phyloP scores from a whole-genome alignment of 2,113 vertebrate species.

The Pseudolaguvia tuberculata region DNA sequence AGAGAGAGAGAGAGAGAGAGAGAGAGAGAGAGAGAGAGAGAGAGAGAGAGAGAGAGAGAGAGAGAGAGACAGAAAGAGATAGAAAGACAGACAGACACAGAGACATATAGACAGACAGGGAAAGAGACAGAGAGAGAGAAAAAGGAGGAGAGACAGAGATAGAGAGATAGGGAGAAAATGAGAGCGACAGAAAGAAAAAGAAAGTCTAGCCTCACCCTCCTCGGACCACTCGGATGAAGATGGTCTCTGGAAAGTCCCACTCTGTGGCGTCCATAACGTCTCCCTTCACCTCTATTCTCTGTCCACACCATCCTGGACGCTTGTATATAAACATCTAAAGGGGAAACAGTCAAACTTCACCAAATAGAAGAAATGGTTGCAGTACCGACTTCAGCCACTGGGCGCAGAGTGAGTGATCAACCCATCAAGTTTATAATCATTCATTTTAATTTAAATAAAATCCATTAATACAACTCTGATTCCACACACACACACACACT shows the following conservation, averaged over 20 bases:
- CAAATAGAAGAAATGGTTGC: background rate
- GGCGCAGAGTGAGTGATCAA: background rate
- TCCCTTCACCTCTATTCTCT: constrained; percentile 72
- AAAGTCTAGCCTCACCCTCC: constrained; percentile 75
- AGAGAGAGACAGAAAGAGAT: too few species aligned
- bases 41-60: too few species aligned
- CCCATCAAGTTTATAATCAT: too few species aligned
- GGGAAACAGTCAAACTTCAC: background rate
- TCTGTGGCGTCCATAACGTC: constrained; percentile 73
- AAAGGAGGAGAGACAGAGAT: too few species aligned
- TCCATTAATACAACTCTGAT: background rate
- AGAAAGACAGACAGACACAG: too few species aligned
- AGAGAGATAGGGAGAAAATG: background rate
- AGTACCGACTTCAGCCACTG: background rate
- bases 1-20: too few species aligned
- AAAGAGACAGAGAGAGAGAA: too few species aligned
- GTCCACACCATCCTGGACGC: constrained; percentile 71
- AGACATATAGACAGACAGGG: too few species aligned
- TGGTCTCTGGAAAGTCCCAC: constrained; percentile 76
- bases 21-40: too few species aligned
- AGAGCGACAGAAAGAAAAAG: background rate
- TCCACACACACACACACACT: too few species aligned
- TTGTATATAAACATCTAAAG: constrained; percentile 82
- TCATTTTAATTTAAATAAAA: too few species aligned
- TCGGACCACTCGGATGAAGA: constrained; percentile 83